Base-by-base conservation (phyloP, 2,113 vertebrate species). In the Lasiurus borealis region DNA sequence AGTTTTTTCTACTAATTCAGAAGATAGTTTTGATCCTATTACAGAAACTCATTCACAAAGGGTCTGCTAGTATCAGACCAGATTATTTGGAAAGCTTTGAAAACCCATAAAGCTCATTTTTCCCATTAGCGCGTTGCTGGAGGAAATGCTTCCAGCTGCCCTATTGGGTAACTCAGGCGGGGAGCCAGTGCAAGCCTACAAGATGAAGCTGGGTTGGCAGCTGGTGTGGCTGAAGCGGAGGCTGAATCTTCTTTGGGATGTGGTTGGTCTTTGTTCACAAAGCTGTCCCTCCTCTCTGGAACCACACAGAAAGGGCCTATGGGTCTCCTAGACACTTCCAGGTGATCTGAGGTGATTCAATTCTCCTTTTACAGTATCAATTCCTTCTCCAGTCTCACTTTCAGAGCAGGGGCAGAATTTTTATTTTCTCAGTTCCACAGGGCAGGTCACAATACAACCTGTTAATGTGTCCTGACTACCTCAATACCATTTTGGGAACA, bases 21-120 rank as follows among this genome's bases (percentile, higher is more conserved):
- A 71, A 94, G 84, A 83, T 25, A 92, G 13, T 62, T 94, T 80
- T 77, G 71, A 40, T 48, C 27, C 44, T 86, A 73, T 91, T 78
- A 85, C 19, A 81, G 36, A 78, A 94, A 77, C 81, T 40, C 19
- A 84, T 40, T 52, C 48, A 23, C 23, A 77, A 88, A 48, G 77
- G 73, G 54, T 68, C 68, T 88, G 66, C 68, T 59, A 29, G 23
- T 44, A 27, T 73, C 16, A 19, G 44, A 10, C 34, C 86, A 93
- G 36, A 73, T 73, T 62, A 78, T 48, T 13, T 82, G 80, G 78
- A 54, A 73, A 73, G 25, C 54, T 90, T 72, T 88, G 89, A 69
- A 62, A 34, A 46, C 29, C 18, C 14, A 31, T 10, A 18, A 72
- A 59, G 68, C 66, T 64, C 0, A 0, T 23, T n/a, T 40, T 82